phyloP scores from a whole-genome alignment of 2,888 invertebrate genomes.

The Eumacrocentrus americanus region DNA sequence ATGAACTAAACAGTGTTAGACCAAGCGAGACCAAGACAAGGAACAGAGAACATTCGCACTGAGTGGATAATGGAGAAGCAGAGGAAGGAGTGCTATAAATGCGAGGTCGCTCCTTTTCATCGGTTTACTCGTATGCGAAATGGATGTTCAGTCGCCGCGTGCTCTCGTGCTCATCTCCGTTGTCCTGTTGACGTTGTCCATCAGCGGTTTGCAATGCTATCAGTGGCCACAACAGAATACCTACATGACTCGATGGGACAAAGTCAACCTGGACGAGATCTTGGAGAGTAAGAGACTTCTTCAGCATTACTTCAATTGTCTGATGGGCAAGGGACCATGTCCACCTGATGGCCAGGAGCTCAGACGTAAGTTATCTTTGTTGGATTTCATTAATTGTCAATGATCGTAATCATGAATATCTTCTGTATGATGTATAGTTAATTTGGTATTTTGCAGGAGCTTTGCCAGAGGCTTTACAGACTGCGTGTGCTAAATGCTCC shows the following conservation, averaged over 20 bases:
- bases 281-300: constrained; percentile 73
- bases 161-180: constrained; percentile 9
- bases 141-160: constrained; percentile 31
- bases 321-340: constrained; percentile 72
- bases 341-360: constrained; percentile 75
- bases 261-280: constrained; percentile 73
- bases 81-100: constrained; percentile 32
- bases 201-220: constrained; percentile 25
- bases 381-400: background rate
- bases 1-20: too few species aligned
- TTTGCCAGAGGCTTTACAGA: constrained; percentile 46
- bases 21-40: too few species aligned
- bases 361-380: constrained; percentile 68
- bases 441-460: constrained; percentile 36
- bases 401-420: background rate
- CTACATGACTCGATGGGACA: constrained; percentile 70
- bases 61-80: background rate
- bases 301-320: constrained; percentile 74
- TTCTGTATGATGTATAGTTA: background rate
- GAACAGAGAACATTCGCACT: background rate
- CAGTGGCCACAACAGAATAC: constrained; percentile 41
- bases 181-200: background rate
- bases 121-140: constrained; percentile 36
- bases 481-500: constrained; percentile 47
- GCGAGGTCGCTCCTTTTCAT: constrained; percentile 25